Evolutionary conservation across 2,797 vertebrate genomes (phyloP).

Genomic region (Acanthornis magna): DNA sequence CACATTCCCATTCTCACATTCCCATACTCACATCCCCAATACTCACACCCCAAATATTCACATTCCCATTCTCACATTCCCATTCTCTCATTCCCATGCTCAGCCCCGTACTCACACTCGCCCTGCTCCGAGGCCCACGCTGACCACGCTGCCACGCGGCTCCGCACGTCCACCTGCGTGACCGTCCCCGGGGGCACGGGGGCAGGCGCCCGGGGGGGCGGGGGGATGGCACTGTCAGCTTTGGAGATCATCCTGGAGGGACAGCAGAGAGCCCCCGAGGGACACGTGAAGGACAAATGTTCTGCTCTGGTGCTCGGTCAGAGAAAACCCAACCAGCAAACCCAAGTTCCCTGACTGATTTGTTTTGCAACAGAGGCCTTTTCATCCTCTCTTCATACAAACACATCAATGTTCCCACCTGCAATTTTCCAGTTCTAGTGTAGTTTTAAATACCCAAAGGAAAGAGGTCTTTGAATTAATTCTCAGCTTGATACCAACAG

Average conservation of each 20-base stretch:
- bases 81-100: too few species aligned
- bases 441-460: neutral
- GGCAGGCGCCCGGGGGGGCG: conserved; percentile 85
- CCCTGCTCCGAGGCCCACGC: conserved; percentile 87
- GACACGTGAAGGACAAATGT: neutral
- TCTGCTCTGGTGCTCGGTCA: too few species aligned
- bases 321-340: neutral
- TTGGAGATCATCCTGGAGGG: conserved; percentile 86
- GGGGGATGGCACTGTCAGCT: conserved; percentile 85
- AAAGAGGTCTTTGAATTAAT: neutral
- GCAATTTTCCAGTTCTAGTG: neutral
- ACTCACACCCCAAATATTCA: too few species aligned
- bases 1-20: too few species aligned
- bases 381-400: neutral
- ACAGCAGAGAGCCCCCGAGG: neutral
- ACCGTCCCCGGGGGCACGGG: conserved; percentile 80
- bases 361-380: neutral
- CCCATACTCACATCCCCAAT: too few species aligned
- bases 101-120: conserved; percentile 77
- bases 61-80: too few species aligned
- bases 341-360: neutral
- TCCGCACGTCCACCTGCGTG: conserved; percentile 83
- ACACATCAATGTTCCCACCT: neutral
- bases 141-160: conserved; percentile 87
- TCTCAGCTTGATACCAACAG: neutral